Conservation (phyloP, 2,888 invertebrate genomes). For the Drosophila mayaguana region DNA sequence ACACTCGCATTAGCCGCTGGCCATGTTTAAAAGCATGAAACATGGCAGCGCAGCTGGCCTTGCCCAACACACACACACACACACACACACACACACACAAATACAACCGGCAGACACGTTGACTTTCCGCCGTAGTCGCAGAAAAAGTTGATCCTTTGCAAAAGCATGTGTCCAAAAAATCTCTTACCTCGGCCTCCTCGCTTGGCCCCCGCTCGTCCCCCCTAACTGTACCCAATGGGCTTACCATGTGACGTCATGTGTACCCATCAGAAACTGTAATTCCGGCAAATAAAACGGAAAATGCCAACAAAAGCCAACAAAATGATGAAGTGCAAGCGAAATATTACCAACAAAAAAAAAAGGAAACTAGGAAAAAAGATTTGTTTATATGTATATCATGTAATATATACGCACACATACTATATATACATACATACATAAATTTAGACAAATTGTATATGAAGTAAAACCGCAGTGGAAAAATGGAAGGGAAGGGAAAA, state of each 20-base stretch:
- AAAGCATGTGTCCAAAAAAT: constrained; percentile 25
- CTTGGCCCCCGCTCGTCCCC: neutral
- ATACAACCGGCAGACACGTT: constrained; percentile 28
- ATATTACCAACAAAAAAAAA: constrained; percentile 21
- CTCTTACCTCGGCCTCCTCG: neutral
- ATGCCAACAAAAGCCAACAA: constrained; percentile 30
- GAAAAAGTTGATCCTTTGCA: constrained; percentile 73
- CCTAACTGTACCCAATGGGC: neutral
- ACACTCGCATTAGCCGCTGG: constrained; percentile 31
- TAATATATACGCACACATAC: constrained; percentile 9
- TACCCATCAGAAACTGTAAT: constrained; percentile 56
- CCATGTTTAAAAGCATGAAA: constrained; percentile 49
- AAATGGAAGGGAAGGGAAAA: neutral
- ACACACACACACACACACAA: neutral
- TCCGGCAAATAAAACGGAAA: constrained; percentile 40
- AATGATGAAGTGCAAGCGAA: constrained; percentile 29
- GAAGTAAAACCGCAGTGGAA: constrained; percentile 65
- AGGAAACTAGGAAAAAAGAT: neutral
- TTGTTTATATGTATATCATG: neutral
- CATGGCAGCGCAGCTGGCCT: constrained; percentile 29
- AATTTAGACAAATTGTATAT: constrained; percentile 73
- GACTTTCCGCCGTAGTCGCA: constrained; percentile 72
- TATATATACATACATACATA: constrained; percentile 39
- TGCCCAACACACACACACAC: constrained; percentile 19
- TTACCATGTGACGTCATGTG: constrained; percentile 30